A percentile compares a stretch with the other conserved stretches of the same genome.
Conservation (phyloP, 2,888 invertebrate species). For the Clepsis dumicolana region DNA sequence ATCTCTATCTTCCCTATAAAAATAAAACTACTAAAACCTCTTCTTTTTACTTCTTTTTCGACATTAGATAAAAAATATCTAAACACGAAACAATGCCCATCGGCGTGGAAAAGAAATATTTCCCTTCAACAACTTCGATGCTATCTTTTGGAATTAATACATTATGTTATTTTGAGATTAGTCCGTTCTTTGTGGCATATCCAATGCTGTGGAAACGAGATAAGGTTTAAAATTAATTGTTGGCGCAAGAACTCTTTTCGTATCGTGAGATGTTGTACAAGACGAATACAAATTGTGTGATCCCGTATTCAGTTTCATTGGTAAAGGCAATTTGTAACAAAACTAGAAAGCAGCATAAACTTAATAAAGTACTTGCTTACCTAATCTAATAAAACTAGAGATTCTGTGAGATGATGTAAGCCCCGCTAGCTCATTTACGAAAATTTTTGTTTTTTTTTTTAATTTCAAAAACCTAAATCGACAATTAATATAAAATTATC, state of each 20-base stretch:
- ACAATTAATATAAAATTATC: too few relatives aligned
- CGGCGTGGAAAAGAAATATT: slow-evolving; percentile 28
- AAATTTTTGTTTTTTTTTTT: too few relatives aligned
- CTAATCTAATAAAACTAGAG: too few relatives aligned
- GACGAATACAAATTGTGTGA: background rate
- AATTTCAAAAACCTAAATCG: too few relatives aligned
- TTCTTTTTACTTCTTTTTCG: slow-evolving; percentile 4
- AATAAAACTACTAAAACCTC: background rate
- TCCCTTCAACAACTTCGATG: slow-evolving; percentile 18
- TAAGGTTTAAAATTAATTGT: slow-evolving; percentile 13
- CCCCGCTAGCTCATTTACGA: too few relatives aligned
- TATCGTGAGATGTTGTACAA: background rate
- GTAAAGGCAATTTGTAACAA: background rate
- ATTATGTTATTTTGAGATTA: slow-evolving; percentile 16
- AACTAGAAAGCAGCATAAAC: too few relatives aligned
- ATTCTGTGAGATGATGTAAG: too few relatives aligned
- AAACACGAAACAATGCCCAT: slow-evolving; percentile 18
- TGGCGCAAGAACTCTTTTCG: slow-evolving; percentile 4
- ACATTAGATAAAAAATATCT: slow-evolving; percentile 20
- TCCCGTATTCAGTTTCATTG: background rate
- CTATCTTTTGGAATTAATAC: slow-evolving; percentile 25
- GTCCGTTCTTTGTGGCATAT: slow-evolving; percentile 3
- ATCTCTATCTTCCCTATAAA: too few relatives aligned
- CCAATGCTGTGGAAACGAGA: slow-evolving; percentile 1
- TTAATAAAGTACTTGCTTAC: too few relatives aligned